phyloP scores from a whole-genome alignment of 2,797 vertebrate species.

The Catostomus latipinnis region DNA sequence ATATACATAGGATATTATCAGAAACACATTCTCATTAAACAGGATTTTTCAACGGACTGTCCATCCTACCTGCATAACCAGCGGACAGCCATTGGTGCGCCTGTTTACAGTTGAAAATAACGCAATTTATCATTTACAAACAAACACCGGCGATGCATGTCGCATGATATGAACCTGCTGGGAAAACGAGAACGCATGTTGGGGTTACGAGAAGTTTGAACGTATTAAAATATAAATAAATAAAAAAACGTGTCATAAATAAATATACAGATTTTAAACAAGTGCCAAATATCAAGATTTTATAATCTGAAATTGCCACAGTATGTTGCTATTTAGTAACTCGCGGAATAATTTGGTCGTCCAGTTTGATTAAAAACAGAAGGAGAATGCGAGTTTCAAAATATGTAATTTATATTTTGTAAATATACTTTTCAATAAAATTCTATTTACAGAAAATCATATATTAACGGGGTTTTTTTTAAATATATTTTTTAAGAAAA shows the following conservation, averaged over 20 bases:
- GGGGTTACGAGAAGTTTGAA: background rate
- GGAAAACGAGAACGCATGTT: constrained; percentile 2
- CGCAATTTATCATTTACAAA: constrained; percentile 41
- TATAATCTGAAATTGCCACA: background rate
- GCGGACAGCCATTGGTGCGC: constrained; percentile 78
- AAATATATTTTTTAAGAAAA: too few species aligned
- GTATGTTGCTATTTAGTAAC: background rate
- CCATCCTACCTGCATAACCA: constrained; percentile 83
- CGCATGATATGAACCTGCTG: background rate
- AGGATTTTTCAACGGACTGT: constrained; percentile 5
- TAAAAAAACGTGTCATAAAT: background rate
- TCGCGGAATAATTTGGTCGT: constrained; percentile 20
- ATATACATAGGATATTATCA: background rate
- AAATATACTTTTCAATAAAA: background rate
- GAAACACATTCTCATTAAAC: background rate
- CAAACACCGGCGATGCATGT: constrained; percentile 32
- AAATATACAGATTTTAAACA: background rate
- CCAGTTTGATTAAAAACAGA: background rate
- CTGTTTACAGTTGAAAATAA: constrained; percentile 41
- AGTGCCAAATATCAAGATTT: background rate
- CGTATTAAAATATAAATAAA: background rate
- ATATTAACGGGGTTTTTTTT: too few species aligned
- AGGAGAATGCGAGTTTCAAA: background rate
- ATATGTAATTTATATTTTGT: background rate
- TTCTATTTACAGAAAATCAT: background rate